Conservation (phyloP, 2,113 vertebrate genomes). For the Gymnocephalus cernua region DNA sequence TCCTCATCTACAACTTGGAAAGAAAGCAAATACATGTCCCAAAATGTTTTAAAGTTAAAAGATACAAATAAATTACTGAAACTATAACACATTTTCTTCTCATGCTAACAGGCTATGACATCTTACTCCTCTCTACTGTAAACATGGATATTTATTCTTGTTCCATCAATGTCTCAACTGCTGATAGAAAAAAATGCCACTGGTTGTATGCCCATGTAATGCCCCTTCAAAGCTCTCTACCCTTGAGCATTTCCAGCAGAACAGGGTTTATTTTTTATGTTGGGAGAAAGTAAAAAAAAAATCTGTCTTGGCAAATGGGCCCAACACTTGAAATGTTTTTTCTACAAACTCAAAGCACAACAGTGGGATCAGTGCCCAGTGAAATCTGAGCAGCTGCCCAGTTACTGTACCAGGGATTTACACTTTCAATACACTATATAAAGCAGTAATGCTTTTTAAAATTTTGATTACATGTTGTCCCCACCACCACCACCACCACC, state of each 20-base stretch:
- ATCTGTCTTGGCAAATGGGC: constrained; percentile 9
- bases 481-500: neutral
- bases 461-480: neutral
- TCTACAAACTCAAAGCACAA: constrained; percentile 25
- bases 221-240: constrained; percentile 5
- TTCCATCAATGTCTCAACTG: neutral
- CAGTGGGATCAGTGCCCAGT: constrained; percentile 25
- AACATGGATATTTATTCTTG: neutral
- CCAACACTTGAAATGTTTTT: constrained; percentile 19
- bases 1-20: neutral
- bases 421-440: neutral
- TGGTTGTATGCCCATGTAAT: neutral
- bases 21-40: neutral
- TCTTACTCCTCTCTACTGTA: neutral
- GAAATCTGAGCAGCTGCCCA: constrained; percentile 38
- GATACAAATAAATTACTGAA: neutral
- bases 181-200: constrained; percentile 4
- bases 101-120: neutral
- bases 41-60: neutral
- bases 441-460: neutral
- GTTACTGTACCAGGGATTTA: constrained; percentile 12
- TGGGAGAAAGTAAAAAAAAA: constrained; percentile 26
- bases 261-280: constrained; percentile 13
- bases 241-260: neutral
- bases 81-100: neutral